Conservation (phyloP, 2,888 invertebrate species). For the Caenorhabditis sp. region DNA sequence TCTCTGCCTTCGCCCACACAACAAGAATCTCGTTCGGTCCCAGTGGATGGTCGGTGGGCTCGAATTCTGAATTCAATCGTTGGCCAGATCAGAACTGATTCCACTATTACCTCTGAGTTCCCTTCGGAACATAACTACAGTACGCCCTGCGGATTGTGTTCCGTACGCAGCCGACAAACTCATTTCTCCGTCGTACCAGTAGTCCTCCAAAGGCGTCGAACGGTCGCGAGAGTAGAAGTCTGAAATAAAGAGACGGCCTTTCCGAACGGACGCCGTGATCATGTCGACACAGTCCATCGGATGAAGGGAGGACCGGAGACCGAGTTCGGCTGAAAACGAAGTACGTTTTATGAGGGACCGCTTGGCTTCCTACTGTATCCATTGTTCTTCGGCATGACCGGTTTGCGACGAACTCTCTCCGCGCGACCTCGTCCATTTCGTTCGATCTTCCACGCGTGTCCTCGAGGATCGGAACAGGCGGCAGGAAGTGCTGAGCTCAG, state of each 20-base stretch:
- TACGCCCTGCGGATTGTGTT: slow-evolving; percentile 70
- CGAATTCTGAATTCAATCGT: slow-evolving; percentile 69
- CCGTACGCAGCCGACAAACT: slow-evolving; percentile 75
- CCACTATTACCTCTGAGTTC: slow-evolving; percentile 62
- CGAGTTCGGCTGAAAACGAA: slow-evolving; percentile 65
- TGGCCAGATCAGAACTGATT: not conserved
- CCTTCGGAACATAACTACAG: slow-evolving; percentile 76
- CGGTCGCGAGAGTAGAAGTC: slow-evolving; percentile 77
- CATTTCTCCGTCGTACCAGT: slow-evolving; percentile 76
- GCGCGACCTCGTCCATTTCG: slow-evolving; percentile 48
- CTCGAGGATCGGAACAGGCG: slow-evolving; percentile 77
- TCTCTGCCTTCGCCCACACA: slow-evolving; percentile 75
- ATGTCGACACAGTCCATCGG: slow-evolving; percentile 78
- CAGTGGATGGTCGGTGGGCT: slow-evolving; percentile 78
- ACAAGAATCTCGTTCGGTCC: slow-evolving; percentile 72
- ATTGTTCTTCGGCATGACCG: slow-evolving; percentile 69
- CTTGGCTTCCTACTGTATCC: slow-evolving; percentile 70
- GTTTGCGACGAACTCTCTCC: slow-evolving; percentile 57
- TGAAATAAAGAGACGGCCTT: slow-evolving; percentile 68
- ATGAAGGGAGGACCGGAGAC: slow-evolving; percentile 72
- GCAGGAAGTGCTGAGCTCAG: slow-evolving; percentile 71
- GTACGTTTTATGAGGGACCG: no score
- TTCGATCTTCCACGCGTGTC: slow-evolving; percentile 41
- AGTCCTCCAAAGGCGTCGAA: slow-evolving; percentile 74
- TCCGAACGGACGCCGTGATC: slow-evolving; percentile 69